phyloP scores from a whole-genome alignment of 2,113 vertebrate genomes.

The Mastomys coucha region DNA sequence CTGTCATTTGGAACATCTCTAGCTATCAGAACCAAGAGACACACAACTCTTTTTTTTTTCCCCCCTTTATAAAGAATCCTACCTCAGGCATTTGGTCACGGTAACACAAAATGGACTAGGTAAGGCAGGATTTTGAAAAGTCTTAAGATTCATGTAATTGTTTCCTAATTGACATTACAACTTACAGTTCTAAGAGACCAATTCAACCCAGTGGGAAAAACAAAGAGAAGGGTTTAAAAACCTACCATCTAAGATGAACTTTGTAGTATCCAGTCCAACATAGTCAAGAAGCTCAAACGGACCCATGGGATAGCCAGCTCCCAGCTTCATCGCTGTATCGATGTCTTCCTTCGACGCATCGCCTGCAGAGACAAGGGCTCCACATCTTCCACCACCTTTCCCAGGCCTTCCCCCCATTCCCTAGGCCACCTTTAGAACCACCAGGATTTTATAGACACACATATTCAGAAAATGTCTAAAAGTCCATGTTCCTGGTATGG shows the following conservation, averaged over 20 bases:
- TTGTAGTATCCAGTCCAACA: constrained; percentile 95
- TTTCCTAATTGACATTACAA: background rate
- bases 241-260: constrained; percentile 97
- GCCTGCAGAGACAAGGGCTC: constrained; percentile 85
- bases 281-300: constrained; percentile 98
- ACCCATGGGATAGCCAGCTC: constrained; percentile 97
- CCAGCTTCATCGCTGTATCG: constrained; percentile 97
- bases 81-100: background rate
- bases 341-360: constrained; percentile 98
- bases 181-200: background rate
- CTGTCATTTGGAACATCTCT: background rate
- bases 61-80: background rate
- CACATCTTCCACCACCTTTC: background rate
- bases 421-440: fast-evolving
- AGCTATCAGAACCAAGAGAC: background rate
- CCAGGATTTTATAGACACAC: background rate
- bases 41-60: background rate
- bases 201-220: background rate
- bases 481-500: background rate
- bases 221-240: background rate
- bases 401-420: background rate
- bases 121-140: background rate
- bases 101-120: background rate
- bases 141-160: background rate
- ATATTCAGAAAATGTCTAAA: background rate